Conservation (phyloP, 2,888 invertebrate genomes). For the Apocheima hispidaria region DNA sequence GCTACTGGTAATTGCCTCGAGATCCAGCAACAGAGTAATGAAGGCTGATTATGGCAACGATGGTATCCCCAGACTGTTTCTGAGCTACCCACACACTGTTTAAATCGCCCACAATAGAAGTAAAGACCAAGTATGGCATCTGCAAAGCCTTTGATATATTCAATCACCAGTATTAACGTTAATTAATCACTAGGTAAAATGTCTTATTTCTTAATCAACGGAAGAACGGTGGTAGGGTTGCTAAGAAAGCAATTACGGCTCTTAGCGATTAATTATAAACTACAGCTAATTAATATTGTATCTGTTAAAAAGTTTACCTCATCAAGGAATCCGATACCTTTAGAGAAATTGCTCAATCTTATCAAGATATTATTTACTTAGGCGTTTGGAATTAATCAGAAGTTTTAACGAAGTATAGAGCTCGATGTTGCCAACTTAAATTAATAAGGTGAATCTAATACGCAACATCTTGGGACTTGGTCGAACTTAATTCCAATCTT, state of each 20-base stretch:
- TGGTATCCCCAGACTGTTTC: too few species aligned
- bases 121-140: too few species aligned
- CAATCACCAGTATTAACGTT: too few species aligned
- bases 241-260: too few species aligned
- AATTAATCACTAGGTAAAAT: neutral
- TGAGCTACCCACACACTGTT: too few species aligned
- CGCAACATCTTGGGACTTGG: conserved; percentile 9
- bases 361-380: conserved; percentile 36
- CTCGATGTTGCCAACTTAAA: conserved; percentile 15
- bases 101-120: too few species aligned
- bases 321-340: conserved; percentile 26
- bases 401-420: conserved; percentile 47
- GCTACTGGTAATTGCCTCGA: too few species aligned
- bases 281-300: conserved; percentile 25
- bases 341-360: conserved; percentile 29
- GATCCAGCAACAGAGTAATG: too few species aligned
- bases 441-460: conserved; percentile 16
- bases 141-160: too few species aligned
- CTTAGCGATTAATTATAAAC: conserved; percentile 1
- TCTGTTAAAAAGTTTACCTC: conserved; percentile 25
- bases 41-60: too few species aligned
- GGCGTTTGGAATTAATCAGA: conserved; percentile 45
- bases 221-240: conserved; percentile 1
- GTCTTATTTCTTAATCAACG: conserved; percentile 1
- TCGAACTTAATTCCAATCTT: too few species aligned